Evolutionary conservation across 2,113 vertebrate species (phyloP).

Genomic region (Tragelaphus buxtoni): DNA sequence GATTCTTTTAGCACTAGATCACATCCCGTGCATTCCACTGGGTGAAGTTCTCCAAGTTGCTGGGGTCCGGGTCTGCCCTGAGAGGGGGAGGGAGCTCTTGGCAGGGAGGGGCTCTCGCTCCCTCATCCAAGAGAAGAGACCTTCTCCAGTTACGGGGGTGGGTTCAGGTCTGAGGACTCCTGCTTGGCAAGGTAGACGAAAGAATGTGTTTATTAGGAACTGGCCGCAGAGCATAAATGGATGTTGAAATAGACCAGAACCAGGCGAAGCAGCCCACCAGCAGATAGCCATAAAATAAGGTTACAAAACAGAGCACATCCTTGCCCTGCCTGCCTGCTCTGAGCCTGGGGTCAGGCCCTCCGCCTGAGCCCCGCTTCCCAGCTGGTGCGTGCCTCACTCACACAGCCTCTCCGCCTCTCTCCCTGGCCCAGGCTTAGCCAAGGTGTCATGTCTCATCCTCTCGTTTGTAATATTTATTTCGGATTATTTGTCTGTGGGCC

Average conservation of each 20-base stretch:
- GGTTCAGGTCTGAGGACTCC: conserved; percentile 52
- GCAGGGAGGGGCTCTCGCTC: neutral
- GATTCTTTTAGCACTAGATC: conserved; percentile 42
- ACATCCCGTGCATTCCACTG: neutral
- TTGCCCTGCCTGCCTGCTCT: conserved; percentile 37
- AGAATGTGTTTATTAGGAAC: conserved; percentile 74
- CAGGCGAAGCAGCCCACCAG: conserved; percentile 66
- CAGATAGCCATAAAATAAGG: conserved; percentile 69
- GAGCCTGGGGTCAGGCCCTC: conserved; percentile 60
- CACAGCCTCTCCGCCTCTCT: conserved; percentile 16
- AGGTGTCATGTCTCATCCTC: conserved; percentile 38
- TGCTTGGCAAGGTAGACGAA: conserved; percentile 67
- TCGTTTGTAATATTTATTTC: conserved; percentile 48
- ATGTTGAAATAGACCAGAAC: conserved; percentile 76
- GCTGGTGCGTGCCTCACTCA: conserved; percentile 42
- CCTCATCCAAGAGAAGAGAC: conserved; percentile 20
- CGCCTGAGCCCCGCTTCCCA: conserved; percentile 29
- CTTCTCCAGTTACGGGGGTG: conserved; percentile 43
- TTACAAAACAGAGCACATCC: conserved; percentile 65
- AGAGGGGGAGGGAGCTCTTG: neutral
- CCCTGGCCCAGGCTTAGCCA: neutral
- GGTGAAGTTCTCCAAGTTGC: neutral
- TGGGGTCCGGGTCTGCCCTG: neutral
- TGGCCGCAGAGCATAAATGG: conserved; percentile 50
- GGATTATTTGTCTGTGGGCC: conserved; percentile 24